Base-by-base conservation (phyloP, 1,140 invertebrate species). In the Chionoecetes opilio region DNA sequence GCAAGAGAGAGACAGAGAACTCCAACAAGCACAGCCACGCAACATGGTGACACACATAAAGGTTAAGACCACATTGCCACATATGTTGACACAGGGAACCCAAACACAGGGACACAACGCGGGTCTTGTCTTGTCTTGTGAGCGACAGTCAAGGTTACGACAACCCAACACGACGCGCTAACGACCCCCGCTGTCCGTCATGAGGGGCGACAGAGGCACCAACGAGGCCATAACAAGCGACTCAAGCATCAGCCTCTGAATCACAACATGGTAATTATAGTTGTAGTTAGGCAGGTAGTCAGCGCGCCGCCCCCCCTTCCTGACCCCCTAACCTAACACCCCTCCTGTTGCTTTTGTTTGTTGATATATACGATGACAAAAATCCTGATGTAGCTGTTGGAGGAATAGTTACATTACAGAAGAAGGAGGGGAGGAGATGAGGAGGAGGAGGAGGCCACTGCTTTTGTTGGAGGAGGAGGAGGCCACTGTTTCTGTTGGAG, bases 41-140 rank as follows among this genome's bases (percentile, higher is more conserved):
- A 75, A 75, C 63, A n/a, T 75, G 21, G n/a, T 14, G n/a, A 75
- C 63, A 75, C 63, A 46, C 41, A 14, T n/a, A 75, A 75, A 75
- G 63, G 63, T 75, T 75, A 75, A 75, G 63, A n/a, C 63, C 21
- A 26, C 63, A 75, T 75, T 75, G 63, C 63, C 63, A 75, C 63
- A 75, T 9, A 53, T 75, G 89, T 91, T 75, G 89, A 31, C 46
- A 34, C 2, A 75, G n/a, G 31, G 3, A 75, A 53, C 63, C 63
- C n/a, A 75, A 63, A 91, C 41, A 32, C 32, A 90, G 26, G 88
- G 41, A 32, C 11, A 11, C 26, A 17, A 21, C 11, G 31, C n/a
- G 21, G 63, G 21, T 75, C 89, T 75, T 91, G 46, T 90, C 88
- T 90, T 90, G 38, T 75, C 89, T 75, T n/a, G 26, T 34, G 46